These are phyloP conservation scores for Eudorcas thomsonii DNA, from an alignment of 2,113 vertebrate genomes.

Conservation along the genomic window DNA sequence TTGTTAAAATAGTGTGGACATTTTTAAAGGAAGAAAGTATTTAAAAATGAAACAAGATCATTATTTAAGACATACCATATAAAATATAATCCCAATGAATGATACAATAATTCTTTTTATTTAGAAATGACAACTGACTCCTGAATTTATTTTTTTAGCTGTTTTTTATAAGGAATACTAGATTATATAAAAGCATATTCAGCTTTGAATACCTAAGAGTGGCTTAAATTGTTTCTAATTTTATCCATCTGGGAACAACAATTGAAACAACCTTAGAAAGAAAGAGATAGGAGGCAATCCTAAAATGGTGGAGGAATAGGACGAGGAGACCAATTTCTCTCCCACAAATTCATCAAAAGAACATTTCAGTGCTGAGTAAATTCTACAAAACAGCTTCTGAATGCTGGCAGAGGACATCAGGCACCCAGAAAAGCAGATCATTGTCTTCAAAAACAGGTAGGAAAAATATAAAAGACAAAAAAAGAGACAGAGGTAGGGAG, in stretches of 20 bases:
- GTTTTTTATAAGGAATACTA: neutral
- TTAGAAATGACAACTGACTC: neutral
- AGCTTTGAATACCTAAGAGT: neutral
- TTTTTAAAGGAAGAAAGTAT: neutral
- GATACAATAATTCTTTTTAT: neutral
- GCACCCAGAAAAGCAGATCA: no score
- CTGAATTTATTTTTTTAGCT: neutral
- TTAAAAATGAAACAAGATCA: neutral
- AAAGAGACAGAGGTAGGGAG: no score
- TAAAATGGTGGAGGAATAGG: no score
- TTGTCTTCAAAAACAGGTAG: no score
- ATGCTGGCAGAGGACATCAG: no score
- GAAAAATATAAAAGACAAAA: no score
- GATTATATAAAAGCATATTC: neutral
- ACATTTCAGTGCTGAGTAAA: no score
- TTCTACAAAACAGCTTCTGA: no score
- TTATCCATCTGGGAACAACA: neutral
- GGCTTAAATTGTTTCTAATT: neutral
- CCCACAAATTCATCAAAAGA: no score
- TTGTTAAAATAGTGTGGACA: neutral
- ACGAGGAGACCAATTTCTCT: no score
- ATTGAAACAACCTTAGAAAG: neutral
- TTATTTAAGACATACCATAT: neutral
- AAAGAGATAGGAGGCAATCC: neutral
- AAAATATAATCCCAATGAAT: neutral